Evolutionary conservation across 2,888 invertebrate species (phyloP).

Genomic region (Lepeophtheirus nordmannii): DNA sequence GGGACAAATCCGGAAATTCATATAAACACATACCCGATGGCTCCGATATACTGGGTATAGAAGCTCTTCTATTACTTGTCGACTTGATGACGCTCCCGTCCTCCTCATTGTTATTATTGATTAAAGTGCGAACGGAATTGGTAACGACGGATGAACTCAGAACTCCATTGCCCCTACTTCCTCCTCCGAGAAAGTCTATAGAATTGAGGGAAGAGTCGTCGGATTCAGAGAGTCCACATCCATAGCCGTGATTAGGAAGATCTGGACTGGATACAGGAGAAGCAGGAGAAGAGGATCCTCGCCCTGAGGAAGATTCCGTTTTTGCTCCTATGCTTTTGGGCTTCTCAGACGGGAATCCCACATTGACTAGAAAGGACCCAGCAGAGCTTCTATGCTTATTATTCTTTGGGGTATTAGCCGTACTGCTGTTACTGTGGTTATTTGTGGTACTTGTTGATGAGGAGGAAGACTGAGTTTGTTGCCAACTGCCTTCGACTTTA

Average conservation of each 20-base stretch:
- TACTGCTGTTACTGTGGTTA: neutral
- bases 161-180: neutral
- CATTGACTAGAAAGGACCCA: constrained; percentile 34
- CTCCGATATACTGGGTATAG: neutral
- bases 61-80: neutral
- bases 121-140: too few species aligned
- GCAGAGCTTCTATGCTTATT: constrained; percentile 37
- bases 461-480: neutral
- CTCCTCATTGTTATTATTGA: too few species aligned
- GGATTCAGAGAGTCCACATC: neutral
- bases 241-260: constrained; percentile 24
- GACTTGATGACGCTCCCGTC: too few species aligned
- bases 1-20: neutral
- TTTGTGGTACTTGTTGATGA: too few species aligned
- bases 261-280: constrained; percentile 13
- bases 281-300: constrained; percentile 12
- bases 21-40: neutral
- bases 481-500: neutral
- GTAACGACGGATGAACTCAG: too few species aligned
- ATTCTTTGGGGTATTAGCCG: neutral
- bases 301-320: neutral
- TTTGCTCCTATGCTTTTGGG: constrained; percentile 24
- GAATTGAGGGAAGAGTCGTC: constrained; percentile 80
- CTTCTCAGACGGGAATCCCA: constrained; percentile 24
- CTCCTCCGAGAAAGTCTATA: constrained; percentile 53